Evolutionary conservation across 2,888 invertebrate genomes (phyloP), one percentile per base, ranked within the genome.

Genomic region (Heteromyza rotundicornis): DNA sequence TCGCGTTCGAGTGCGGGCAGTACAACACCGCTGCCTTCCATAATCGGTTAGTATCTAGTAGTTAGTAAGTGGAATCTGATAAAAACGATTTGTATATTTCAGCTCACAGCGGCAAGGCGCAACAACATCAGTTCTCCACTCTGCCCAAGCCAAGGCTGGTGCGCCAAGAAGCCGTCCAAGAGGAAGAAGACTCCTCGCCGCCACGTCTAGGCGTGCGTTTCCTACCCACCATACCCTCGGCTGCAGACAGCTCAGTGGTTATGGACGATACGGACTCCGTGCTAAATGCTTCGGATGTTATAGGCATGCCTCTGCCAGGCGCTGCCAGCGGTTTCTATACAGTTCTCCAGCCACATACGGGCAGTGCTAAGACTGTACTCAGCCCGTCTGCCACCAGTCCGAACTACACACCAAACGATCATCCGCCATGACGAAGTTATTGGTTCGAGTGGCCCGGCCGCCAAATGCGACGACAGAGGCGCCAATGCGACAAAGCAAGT

Each of bases 81-180:
- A 1, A 10, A 1, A 1, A n/a, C 10, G 12, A 14, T 54, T 55
- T 59, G 23, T 59, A 12, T 5, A 23, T 65, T 64, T 1, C 57
- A 81, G 83, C 79, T 14, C 81, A 86, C 65, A 78, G 73, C 63
- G 77, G 71, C 57, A 83, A 82, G 59, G 66, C 74, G 16, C 70
- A 69, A 52, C 68, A 70, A 51, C 75, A 74, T 24, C 69, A 69
- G 32, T 64, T 63, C 17, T 64, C 61, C 49, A 66, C 68, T 0
- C 78, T 86, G 57, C 72, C 65, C 3, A 92, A 92, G 80, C 94
- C 92, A 7, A 87, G 92, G 20, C 84, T 94, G 56, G 92, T 91
- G 44, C 87, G 94, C 7, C 94, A 94, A 82, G 88, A 90, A 71
- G 94, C 94, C 14, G 87, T 94, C 63, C 89, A 90, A 75, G 91